Conservation (phyloP, 2,888 invertebrate species). For the Nowickia ferox region DNA sequence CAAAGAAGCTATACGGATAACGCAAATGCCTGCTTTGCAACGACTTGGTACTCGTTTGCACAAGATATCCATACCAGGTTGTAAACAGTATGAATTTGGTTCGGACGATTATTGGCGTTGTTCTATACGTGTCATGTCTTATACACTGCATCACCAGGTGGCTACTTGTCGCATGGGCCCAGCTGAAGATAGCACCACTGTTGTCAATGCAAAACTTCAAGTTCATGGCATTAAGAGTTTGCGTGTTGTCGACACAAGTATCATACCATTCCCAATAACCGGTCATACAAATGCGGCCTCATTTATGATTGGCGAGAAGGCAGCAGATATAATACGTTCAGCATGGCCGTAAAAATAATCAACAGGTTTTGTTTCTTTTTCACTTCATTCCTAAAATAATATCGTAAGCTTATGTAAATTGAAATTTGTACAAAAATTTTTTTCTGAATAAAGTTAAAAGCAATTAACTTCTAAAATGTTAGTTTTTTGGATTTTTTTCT, state of each 20-base stretch:
- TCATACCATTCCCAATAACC: slow-evolving; percentile 87
- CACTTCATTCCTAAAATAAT: too few relatives aligned
- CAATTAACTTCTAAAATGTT: too few relatives aligned
- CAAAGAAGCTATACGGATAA: slow-evolving; percentile 86
- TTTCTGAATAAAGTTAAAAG: too few relatives aligned
- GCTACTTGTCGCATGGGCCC: slow-evolving; percentile 90
- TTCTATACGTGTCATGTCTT: slow-evolving; percentile 85
- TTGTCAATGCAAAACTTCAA: slow-evolving; percentile 86
- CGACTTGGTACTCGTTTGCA: slow-evolving; percentile 85
- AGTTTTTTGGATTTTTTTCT: too few relatives aligned
- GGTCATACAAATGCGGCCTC: slow-evolving; percentile 89
- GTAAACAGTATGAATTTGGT: slow-evolving; percentile 84
- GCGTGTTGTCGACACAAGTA: slow-evolving; percentile 88
- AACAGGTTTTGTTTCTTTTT: neutral
- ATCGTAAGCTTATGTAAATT: too few relatives aligned
- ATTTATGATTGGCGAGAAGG: slow-evolving; percentile 89
- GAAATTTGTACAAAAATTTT: too few relatives aligned
- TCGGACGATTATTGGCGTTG: slow-evolving; percentile 90
- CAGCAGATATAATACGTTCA: slow-evolving; percentile 86
- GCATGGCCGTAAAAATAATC: slow-evolving; percentile 82
- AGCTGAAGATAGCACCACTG: slow-evolving; percentile 85
- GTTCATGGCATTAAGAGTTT: slow-evolving; percentile 86
- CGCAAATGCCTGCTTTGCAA: slow-evolving; percentile 86
- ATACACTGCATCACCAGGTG: slow-evolving; percentile 87
- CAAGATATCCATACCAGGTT: slow-evolving; percentile 84